phyloP scores from a whole-genome alignment of 2,797 vertebrate species.

The Argyrosomus regius region DNA sequence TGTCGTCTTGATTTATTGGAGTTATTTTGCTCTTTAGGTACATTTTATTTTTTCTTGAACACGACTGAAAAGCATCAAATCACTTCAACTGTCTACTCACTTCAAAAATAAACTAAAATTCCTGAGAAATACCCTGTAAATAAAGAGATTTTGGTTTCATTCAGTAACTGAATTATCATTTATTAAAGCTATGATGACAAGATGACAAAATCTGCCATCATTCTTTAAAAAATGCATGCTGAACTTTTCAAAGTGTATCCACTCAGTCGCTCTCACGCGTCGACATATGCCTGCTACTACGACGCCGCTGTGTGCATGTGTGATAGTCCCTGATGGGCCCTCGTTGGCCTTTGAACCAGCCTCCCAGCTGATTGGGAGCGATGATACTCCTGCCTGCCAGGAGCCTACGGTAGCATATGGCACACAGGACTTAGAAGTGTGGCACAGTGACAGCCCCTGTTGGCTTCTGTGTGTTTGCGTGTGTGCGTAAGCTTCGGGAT shows the following conservation, averaged over 20 bases:
- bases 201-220: background rate
- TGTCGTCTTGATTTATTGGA: background rate
- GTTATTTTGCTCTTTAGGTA: constrained; percentile 1
- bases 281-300: constrained; percentile 13
- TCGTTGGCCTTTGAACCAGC: constrained; percentile 74
- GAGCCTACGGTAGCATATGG: constrained; percentile 71
- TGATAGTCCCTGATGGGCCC: constrained; percentile 60
- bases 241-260: background rate
- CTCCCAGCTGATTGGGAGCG: constrained; percentile 56
- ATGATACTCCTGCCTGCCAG: constrained; percentile 65
- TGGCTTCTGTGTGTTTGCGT: constrained; percentile 41
- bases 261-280: constrained; percentile 29
- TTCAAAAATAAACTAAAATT: background rate
- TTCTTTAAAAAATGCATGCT: background rate
- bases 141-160: background rate
- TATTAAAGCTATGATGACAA: background rate
- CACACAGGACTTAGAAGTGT: constrained; percentile 55
- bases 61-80: background rate
- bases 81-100: background rate
- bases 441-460: constrained; percentile 65
- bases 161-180: background rate
- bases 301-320: constrained; percentile 2
- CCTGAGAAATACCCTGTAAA: background rate
- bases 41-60: background rate
- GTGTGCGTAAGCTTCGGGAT: constrained; percentile 60